Base-by-base conservation (phyloP, 2,888 invertebrate species). In the Ornithoptera alexandrae region DNA sequence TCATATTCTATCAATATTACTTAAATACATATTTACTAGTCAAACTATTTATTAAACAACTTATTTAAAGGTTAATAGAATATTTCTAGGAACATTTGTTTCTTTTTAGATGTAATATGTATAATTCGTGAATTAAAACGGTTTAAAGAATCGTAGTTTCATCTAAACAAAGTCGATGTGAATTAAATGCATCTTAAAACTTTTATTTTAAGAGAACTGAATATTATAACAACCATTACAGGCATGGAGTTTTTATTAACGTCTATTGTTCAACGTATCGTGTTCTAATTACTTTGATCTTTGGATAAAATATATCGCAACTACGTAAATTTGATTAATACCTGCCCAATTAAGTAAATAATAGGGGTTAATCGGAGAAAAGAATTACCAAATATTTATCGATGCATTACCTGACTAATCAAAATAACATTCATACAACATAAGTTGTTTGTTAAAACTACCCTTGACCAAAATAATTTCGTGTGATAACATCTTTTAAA, bases 401-500 rank as follows among this genome's bases (percentile, higher is more conserved):
- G 24, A 58, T 76, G 76, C 74, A 73, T 76, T 76, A 76, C 78
- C 74, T 72, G 72, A 78, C 77, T 77, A 74, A 78, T 77, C 75
- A 73, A 75, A 77, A 77, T 77, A 77, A 74, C 72, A 73, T 78
- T 78, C 76, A 75, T 75, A 75, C 75, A 76, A 81, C 80, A 83
- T 83, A 84, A 80, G 69, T 84, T 85, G 84, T 86, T 87, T 85
- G 81, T 79, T 82, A 79, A 85, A 85, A 85, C 84, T 87, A 88
- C 87, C 86, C 87, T 86, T 90, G 90, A 89, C 88, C 87, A 89
- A 88, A 87, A 86, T 86, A 86, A 88, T 87, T 87, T 82, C 73
- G 77, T 80, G 78, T 85, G 90, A 90, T 91, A 89, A 81, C 79
- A 90, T 90, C 90, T 89, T 79, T 81, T 82, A 81, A 84, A 86